phyloP scores from a whole-genome alignment of 1,140 invertebrate genomes.

The Aethina tumida region DNA sequence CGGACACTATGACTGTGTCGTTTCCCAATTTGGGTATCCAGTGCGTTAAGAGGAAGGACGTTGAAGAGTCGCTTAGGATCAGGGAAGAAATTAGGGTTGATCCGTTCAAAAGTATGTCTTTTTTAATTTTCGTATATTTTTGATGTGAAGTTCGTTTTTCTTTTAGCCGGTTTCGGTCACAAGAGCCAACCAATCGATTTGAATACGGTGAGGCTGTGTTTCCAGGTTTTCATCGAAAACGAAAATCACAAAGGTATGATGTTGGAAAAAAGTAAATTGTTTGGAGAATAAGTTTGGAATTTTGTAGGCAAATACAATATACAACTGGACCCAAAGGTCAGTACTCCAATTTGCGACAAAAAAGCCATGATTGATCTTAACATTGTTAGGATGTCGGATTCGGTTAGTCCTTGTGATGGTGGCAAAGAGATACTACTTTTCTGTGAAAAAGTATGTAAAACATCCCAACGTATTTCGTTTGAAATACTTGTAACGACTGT shows the following conservation, averaged over 20 bases:
- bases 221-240: constrained; percentile 84
- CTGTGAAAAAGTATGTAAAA: constrained; percentile 71
- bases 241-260: too few relatives aligned
- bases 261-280: too few relatives aligned
- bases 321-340: constrained; percentile 72
- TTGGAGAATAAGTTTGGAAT: too few relatives aligned
- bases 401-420: constrained; percentile 67
- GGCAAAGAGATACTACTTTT: constrained; percentile 83
- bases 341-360: constrained; percentile 90
- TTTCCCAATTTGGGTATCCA: constrained; percentile 93
- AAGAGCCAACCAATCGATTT: constrained; percentile 78
- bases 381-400: constrained; percentile 81
- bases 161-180: constrained; percentile 81
- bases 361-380: constrained; percentile 88
- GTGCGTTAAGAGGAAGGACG: constrained; percentile 91
- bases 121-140: constrained; percentile 11
- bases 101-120: constrained; percentile 82
- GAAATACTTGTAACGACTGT: not conserved
- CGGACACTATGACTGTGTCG: constrained; percentile 62
- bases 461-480: not conserved
- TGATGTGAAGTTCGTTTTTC: not conserved
- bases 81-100: constrained; percentile 82
- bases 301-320: constrained; percentile 65
- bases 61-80: constrained; percentile 72
- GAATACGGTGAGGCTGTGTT: constrained; percentile 85